Conservation (phyloP, 2,888 invertebrate species). For the Polyploca ridens region DNA sequence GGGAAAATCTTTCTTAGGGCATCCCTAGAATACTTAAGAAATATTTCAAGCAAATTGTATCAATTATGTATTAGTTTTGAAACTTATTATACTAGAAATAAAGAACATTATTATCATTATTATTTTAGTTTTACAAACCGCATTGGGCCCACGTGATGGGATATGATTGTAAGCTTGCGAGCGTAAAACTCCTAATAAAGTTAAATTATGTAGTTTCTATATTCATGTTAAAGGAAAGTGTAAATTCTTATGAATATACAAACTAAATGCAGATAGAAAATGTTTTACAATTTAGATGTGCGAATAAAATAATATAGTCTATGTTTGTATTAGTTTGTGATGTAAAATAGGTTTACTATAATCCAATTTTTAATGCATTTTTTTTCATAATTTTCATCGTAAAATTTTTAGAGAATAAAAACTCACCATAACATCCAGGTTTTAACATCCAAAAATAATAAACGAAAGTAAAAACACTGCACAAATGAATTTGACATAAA, state of each 20-base stretch:
- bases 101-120: too few relatives aligned
- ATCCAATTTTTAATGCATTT: too few relatives aligned
- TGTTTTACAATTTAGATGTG: neutral
- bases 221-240: neutral
- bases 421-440: slow-evolving; percentile 27
- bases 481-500: slow-evolving; percentile 60
- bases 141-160: too few relatives aligned
- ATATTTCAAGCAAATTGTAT: too few relatives aligned
- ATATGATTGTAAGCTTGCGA: too few relatives aligned
- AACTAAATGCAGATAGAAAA: neutral
- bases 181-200: too few relatives aligned
- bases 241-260: neutral
- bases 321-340: neutral
- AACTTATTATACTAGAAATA: too few relatives aligned
- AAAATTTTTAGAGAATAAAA: neutral
- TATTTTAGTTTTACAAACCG: too few relatives aligned
- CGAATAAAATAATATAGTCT: neutral
- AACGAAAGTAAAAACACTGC: slow-evolving; percentile 38
- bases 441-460: slow-evolving; percentile 39
- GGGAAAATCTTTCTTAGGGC: too few relatives aligned
- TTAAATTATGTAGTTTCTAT: neutral
- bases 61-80: too few relatives aligned
- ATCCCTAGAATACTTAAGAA: too few relatives aligned
- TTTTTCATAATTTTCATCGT: too few relatives aligned
- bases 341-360: neutral